Evolutionary conservation across 2,888 invertebrate genomes (phyloP).

Genomic region (Caenorhabditis angaria): DNA sequence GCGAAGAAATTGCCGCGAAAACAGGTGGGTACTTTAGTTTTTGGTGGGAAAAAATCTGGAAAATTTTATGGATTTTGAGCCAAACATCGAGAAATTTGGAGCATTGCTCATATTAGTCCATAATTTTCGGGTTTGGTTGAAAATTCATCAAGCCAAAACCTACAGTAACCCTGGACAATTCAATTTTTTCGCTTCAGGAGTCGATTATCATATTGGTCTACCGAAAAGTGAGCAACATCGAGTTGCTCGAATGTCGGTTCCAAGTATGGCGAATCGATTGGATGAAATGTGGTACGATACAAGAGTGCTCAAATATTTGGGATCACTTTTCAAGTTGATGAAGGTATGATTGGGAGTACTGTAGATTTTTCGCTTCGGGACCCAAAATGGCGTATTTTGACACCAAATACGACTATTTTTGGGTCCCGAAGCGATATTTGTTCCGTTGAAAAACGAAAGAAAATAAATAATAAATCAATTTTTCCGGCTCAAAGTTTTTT

Average conservation of each 20-base stretch:
- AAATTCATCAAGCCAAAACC: too few relatives aligned
- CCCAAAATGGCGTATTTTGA: too few relatives aligned
- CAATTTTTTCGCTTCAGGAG: conserved; percentile 45
- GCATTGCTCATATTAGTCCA: too few relatives aligned
- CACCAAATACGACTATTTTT: too few relatives aligned
- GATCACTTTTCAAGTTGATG: conserved; percentile 41
- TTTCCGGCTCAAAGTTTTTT: too few relatives aligned
- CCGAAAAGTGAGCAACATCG: conserved; percentile 52
- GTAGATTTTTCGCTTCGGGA: too few relatives aligned
- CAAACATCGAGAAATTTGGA: too few relatives aligned
- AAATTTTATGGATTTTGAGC: conserved; percentile 15
- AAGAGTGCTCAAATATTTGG: conserved; percentile 44
- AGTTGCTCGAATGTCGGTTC: conserved; percentile 51
- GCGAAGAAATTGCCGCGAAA: conserved; percentile 38
- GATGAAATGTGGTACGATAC: conserved; percentile 47
- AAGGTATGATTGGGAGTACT: conserved; percentile 36
- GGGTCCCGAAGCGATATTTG: not conserved
- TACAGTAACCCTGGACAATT: too few relatives aligned
- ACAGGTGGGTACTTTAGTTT: conserved; percentile 10
- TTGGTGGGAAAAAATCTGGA: not conserved
- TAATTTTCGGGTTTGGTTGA: too few relatives aligned
- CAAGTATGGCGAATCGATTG: conserved; percentile 36
- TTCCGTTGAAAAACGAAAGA: not conserved
- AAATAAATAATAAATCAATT: not conserved
- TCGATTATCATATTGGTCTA: conserved; percentile 72